Base-by-base conservation (phyloP, 2,113 vertebrate species). In the Rattus rattus region DNA sequence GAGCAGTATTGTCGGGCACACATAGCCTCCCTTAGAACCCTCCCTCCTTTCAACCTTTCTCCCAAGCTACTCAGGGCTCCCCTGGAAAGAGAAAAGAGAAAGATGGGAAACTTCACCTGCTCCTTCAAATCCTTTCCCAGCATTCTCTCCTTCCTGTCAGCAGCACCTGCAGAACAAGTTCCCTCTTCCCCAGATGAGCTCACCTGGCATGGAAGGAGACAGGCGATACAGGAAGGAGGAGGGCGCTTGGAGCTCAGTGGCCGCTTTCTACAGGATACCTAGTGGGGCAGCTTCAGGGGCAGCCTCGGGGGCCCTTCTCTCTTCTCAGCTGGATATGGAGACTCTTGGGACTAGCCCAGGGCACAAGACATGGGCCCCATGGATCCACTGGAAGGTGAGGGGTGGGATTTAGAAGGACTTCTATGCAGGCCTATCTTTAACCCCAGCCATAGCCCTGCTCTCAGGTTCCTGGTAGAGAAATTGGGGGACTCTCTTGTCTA, bases 81-180 rank as follows among this genome's bases (percentile, higher is more conserved):
- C 49, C 36, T 85, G 76, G 52, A 89, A 81, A 96, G 54, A 86
- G 70, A 80, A 30, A 26, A 9, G 12, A 77, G 54, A 86, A 39
- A 72, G 33, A 84, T 39, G 17, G 52, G 47, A 0, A 2, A 22
- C 19, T 28, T 95, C 11, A 33, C 47, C 77, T 63, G 70, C 39
- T n/a, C 67, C 16, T 13, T 72, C 63, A 69, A 49, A 87, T 36
- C 63, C 43, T 65, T 16, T 30, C 16, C 84, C 73, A 36, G 28
- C 20, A 26, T 30, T 30, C 14, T 24, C 49, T 79, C 52, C 20
- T 30, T 76, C 47, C 69, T 47, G 73, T 92, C 88, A 61, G 7
- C 80, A 92, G 70, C 81, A 96, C 52, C 65, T 92, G 80, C 49
- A 93, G 92, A 96, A 95, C 88, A 95, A 97, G 91, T 96, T 94